Evolutionary conservation across 2,113 vertebrate species (phyloP), one percentile per base, ranked within the genome.

Genomic region (Meriones unguiculatus): DNA sequence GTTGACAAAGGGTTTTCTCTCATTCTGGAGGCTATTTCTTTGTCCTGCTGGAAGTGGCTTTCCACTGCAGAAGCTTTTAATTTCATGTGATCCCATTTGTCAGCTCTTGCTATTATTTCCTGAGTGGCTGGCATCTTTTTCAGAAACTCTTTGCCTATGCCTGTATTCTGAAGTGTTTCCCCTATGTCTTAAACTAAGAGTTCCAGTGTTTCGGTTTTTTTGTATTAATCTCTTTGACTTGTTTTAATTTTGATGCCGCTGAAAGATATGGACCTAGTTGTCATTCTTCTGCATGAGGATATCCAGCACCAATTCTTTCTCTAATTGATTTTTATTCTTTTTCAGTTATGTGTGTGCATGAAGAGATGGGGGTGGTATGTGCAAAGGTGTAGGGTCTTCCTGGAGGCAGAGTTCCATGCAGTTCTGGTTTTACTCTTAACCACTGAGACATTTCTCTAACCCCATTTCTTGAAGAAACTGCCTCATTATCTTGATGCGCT

Each of bases 301-400:
- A 54, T n/a, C 65, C 46, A 54, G 32, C 46, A 35, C 28, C 18
- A 4, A 64, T 25, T 84, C 59, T 64, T 64, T 41, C 59, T 64
- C 22, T 28, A 82, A n/a, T 38, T 28, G 7, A 41, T 59, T 81
- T 57, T 57, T 81, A 12, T 57, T 41, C 59, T 17, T 64, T 84
- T 82, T 84, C 2, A 84, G 81, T 84, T 30, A 2, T 1, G 7
- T 64, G 14, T 62, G 5, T 30, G n/a, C 8, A 5, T 30, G 59
- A 7, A n/a, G 59, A 9, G 8, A 6, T 1, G 24, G 59, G 13
- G 0, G 13, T 0, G 9, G 52, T 20, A 12, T 35, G 0, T 1
- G 8, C 32, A 81, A 35, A 59, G n/a, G 13, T 8, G 22, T 15
- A 22, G 35, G 2, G 30, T 28, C 57, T 64, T 41, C 81, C 25